These are phyloP conservation scores for Rana temporaria DNA, from an alignment of 2,113 vertebrate genomes.

Conservation along the genomic window DNA sequence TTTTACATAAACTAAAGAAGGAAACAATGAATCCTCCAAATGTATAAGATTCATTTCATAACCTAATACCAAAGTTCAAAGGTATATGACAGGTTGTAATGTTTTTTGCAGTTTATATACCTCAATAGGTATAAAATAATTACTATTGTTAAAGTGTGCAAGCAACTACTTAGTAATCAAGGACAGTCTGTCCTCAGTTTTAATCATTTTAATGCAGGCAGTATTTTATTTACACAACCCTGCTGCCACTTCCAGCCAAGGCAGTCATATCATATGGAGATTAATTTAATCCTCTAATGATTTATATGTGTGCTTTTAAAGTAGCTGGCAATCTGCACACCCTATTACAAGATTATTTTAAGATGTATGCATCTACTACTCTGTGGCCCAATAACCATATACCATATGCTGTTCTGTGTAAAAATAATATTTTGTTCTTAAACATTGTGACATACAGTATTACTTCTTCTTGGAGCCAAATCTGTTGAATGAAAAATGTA, in stretches of 20 bases:
- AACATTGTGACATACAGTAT: conserved; percentile 36
- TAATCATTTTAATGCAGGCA: background rate
- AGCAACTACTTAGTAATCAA: background rate
- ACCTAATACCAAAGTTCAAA: no score
- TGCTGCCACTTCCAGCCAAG: background rate
- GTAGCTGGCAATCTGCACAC: background rate
- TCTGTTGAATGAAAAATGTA: conserved; percentile 9
- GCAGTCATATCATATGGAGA: background rate
- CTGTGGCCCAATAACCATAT: background rate
- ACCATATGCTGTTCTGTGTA: conserved; percentile 23
- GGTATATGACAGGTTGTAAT: no score
- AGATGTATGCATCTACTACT: background rate
- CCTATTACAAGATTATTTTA: background rate
- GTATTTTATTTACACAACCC: background rate
- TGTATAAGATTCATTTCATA: no score
- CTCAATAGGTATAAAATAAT: background rate
- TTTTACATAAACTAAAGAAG: no score
- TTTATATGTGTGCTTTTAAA: conserved; percentile 5
- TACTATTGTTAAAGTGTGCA: background rate
- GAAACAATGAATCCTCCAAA: no score
- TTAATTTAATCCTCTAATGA: conserved; percentile 8
- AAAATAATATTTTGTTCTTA: conserved; percentile 25
- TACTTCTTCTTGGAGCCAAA: conserved; percentile 3
- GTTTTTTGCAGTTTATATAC: no score
- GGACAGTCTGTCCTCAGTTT: background rate